Percentiles rank a stretch among this genome's conserved stretches.
Evolutionary conservation across 2,797 vertebrate genomes (phyloP).

Genomic region (Manis javanica): DNA sequence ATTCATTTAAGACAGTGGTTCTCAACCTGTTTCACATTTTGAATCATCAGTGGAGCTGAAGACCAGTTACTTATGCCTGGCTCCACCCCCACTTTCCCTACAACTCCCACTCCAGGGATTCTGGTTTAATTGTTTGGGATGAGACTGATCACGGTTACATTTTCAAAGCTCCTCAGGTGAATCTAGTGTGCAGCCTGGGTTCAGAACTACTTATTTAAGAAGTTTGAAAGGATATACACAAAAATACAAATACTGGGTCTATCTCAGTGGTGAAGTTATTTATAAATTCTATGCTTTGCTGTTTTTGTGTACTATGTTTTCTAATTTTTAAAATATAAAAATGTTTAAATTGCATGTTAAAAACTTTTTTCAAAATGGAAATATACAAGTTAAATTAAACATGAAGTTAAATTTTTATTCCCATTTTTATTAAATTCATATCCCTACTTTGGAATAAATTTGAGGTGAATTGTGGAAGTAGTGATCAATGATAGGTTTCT

Average conservation of each 20-base stretch:
- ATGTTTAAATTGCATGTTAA: neutral
- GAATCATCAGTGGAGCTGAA: neutral
- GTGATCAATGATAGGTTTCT: neutral
- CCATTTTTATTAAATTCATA: conserved; percentile 5
- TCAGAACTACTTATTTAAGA: neutral
- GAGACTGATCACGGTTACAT: neutral
- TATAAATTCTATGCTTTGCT: conserved; percentile 13
- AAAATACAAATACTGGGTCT: neutral
- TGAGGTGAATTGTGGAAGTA: neutral
- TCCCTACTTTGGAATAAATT: neutral
- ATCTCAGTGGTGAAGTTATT: neutral
- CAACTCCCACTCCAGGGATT: neutral
- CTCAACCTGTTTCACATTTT: neutral
- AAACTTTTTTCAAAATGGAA: neutral
- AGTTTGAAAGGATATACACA: neutral
- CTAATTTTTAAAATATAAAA: conserved; percentile 30
- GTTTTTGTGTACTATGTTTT: neutral
- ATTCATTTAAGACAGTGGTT: neutral
- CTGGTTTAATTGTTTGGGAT: neutral
- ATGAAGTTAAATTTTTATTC: conserved; percentile 23
- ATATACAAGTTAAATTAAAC: neutral
- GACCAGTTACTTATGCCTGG: neutral
- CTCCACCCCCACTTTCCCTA: too few relatives aligned
- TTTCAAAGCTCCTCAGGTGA: conserved; percentile 31
- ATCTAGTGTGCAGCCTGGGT: neutral